Percentiles rank a stretch among this genome's conserved stretches.
Conservation (phyloP, 2,113 vertebrate genomes). For the Peromyscus maniculatus region DNA sequence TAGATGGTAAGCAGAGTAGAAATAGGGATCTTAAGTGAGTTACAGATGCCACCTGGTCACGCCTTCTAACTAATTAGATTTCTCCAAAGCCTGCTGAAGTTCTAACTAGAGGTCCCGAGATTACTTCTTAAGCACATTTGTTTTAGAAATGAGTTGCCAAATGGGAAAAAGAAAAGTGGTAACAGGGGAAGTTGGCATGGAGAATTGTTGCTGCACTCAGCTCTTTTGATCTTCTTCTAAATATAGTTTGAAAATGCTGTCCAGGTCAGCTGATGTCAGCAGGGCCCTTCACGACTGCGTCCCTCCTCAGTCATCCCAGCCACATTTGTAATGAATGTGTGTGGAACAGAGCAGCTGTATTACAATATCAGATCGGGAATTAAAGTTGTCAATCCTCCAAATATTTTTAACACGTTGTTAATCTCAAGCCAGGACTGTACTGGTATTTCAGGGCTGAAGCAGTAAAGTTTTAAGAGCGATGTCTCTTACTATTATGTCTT, state of each 20-base stretch:
- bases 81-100: constrained; percentile 25
- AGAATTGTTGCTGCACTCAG: constrained; percentile 75
- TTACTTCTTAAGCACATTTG: constrained; percentile 31
- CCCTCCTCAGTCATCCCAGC: constrained; percentile 64
- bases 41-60: background rate
- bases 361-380: constrained; percentile 72
- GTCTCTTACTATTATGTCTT: constrained; percentile 76
- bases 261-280: constrained; percentile 75
- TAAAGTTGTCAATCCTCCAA: constrained; percentile 72
- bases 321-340: constrained; percentile 69
- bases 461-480: constrained; percentile 81
- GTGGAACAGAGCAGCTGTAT: constrained; percentile 65
- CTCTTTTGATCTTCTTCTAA: constrained; percentile 83
- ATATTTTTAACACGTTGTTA: constrained; percentile 78
- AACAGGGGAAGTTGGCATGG: constrained; percentile 70
- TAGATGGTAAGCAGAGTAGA: constrained; percentile 28
- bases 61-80: constrained; percentile 19
- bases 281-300: background rate
- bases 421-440: constrained; percentile 79
- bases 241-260: constrained; percentile 75
- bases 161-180: constrained; percentile 65
- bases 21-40: constrained; percentile 18
- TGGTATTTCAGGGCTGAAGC: constrained; percentile 73
- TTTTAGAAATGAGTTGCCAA: constrained; percentile 75
- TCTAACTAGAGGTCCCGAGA: constrained; percentile 40